phyloP scores from a whole-genome alignment of 2,113 vertebrate genomes.

The Dinomys branickii region DNA sequence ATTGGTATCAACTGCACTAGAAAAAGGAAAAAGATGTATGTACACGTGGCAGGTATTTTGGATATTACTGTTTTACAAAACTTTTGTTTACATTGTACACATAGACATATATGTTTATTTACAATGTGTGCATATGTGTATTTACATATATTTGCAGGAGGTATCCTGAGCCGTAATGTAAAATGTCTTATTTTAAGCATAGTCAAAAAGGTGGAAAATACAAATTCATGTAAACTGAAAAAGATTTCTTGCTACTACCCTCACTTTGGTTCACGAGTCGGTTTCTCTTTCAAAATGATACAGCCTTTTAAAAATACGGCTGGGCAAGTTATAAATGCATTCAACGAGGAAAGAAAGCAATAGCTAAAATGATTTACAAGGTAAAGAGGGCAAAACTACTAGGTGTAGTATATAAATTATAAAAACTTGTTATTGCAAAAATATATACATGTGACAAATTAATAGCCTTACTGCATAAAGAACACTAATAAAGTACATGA shows the following conservation, averaged over 20 bases:
- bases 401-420: background rate
- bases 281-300: slow-evolving; percentile 7
- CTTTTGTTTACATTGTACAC: slow-evolving; percentile 20
- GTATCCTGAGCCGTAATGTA: background rate
- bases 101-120: too few species aligned
- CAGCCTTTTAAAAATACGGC: slow-evolving; percentile 20
- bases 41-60: background rate
- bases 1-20: background rate
- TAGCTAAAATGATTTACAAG: background rate
- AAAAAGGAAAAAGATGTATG: background rate
- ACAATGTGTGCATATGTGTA: background rate
- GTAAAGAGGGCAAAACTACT: background rate
- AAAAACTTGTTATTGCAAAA: slow-evolving; percentile 33
- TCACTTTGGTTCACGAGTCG: background rate
- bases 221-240: background rate
- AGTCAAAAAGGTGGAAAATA: background rate
- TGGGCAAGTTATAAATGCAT: background rate
- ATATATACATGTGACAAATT: background rate
- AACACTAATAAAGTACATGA: too few species aligned
- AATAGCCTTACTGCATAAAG: too few species aligned
- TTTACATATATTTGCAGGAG: background rate
- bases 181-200: slow-evolving; percentile 48
- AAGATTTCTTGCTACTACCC: background rate
- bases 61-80: background rate
- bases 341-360: background rate